Conservation (phyloP, 1,140 invertebrate genomes). For the Drosophila mojavensis region DNA sequence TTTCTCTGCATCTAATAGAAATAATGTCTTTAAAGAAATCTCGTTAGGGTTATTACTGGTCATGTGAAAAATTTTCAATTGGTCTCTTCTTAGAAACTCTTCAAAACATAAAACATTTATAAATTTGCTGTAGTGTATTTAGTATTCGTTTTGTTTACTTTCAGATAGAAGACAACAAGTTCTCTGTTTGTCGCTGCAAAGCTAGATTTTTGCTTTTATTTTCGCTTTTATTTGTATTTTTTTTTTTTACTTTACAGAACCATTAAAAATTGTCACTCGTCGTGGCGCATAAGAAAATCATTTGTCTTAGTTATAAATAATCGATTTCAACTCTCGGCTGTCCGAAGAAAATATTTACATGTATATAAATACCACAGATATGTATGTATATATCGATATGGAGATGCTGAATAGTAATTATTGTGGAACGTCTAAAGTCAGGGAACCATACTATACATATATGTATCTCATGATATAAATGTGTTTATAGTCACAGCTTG, state of each 20-base stretch:
- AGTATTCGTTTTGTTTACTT: background rate
- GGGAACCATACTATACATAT: background rate
- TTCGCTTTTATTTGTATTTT: constrained; percentile 21
- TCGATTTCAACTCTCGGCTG: constrained; percentile 22
- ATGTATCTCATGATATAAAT: background rate
- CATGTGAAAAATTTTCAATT: no score
- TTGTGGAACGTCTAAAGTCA: background rate
- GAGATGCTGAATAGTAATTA: constrained; percentile 1
- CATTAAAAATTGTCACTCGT: constrained; percentile 27
- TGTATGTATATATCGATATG: background rate
- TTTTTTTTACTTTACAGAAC: constrained; percentile 7
- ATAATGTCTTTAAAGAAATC: no score
- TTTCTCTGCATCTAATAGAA: no score
- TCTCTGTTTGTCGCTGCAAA: constrained; percentile 22
- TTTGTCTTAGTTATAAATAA: constrained; percentile 53
- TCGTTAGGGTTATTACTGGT: no score
- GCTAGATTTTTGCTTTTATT: constrained; percentile 21
- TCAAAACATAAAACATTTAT: no score
- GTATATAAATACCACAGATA: background rate
- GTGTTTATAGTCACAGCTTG: constrained; percentile 22
- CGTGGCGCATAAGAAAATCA: constrained; percentile 54
- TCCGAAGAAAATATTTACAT: background rate
- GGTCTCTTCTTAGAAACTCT: no score
- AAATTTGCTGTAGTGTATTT: background rate
- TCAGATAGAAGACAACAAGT: constrained; percentile 29